Percentiles rank a stretch among this genome's conserved stretches.
These are phyloP conservation scores for Pecten maximus DNA, from an alignment of 2,888 invertebrate genomes.

Conservation along the genomic window DNA sequence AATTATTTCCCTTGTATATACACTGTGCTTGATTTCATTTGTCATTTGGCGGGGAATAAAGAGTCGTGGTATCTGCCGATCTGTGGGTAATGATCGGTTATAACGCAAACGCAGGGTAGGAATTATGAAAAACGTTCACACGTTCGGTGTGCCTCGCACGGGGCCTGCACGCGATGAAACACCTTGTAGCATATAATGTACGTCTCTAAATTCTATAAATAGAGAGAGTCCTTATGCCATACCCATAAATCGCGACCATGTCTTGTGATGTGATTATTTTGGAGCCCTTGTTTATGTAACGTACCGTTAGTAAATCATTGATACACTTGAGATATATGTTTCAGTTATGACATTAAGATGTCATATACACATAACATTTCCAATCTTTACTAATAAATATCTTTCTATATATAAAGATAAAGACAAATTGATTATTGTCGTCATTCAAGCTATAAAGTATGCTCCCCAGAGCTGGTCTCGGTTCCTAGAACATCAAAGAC, in stretches of 20 bases:
- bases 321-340: not conserved
- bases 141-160: not conserved
- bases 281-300: not conserved
- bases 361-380: not conserved
- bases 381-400: not conserved
- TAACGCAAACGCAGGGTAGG: not conserved
- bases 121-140: constrained; percentile 27
- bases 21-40: constrained; percentile 3
- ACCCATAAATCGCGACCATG: not conserved
- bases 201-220: not conserved
- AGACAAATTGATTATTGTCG: not conserved
- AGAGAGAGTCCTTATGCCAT: not conserved
- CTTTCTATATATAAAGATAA: not conserved
- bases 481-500: not conserved
- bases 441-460: not conserved
- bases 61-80: not conserved
- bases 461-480: not conserved
- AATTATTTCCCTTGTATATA: constrained; percentile 26
- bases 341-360: not conserved
- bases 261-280: not conserved
- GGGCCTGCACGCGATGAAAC: not conserved
- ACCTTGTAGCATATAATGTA: not conserved
- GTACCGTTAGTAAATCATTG: not conserved
- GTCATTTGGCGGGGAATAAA: not conserved
- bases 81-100: not conserved